Conservation (phyloP, 2,888 invertebrate genomes). For the Platycheirus rosarum region DNA sequence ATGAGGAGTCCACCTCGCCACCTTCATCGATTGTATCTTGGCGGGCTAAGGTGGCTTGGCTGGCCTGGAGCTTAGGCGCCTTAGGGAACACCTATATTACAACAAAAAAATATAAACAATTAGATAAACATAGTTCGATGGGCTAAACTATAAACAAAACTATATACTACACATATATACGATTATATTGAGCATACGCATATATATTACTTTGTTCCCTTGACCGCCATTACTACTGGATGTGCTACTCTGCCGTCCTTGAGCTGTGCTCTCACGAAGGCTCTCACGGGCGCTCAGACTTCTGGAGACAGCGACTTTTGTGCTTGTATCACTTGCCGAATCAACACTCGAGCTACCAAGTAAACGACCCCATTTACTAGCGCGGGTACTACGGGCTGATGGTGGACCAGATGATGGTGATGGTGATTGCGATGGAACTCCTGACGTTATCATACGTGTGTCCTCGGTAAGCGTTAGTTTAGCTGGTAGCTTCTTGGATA, state of each 20-base stretch:
- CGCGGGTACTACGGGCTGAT: slow-evolving; percentile 84
- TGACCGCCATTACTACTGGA: slow-evolving; percentile 83
- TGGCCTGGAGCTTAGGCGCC: slow-evolving; percentile 86
- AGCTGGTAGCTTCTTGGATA: slow-evolving; percentile 82
- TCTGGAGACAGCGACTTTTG: slow-evolving; percentile 84
- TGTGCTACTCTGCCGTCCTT: slow-evolving; percentile 82
- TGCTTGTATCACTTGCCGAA: slow-evolving; percentile 86
- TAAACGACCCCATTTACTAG: slow-evolving; percentile 92
- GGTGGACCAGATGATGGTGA: slow-evolving; percentile 83
- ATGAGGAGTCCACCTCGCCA: slow-evolving; percentile 84
- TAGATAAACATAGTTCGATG: no score
- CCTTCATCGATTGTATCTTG: slow-evolving; percentile 92
- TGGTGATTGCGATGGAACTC: slow-evolving; percentile 82
- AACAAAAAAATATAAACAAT: slow-evolving; percentile 75
- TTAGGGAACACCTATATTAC: slow-evolving; percentile 86
- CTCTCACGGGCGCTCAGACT: slow-evolving; percentile 85
- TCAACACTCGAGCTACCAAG: slow-evolving; percentile 91
- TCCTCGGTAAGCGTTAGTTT: slow-evolving; percentile 83
- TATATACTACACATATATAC: slow-evolving; percentile 57
- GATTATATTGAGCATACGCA: slow-evolving; percentile 51
- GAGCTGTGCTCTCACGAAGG: slow-evolving; percentile 83
- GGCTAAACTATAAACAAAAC: slow-evolving; percentile 26
- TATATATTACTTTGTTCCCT: slow-evolving; percentile 83
- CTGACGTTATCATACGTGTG: slow-evolving; percentile 81
- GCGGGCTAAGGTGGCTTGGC: slow-evolving; percentile 84